phyloP scores from a whole-genome alignment of 2,113 vertebrate genomes.

The Calyptomena viridis region DNA sequence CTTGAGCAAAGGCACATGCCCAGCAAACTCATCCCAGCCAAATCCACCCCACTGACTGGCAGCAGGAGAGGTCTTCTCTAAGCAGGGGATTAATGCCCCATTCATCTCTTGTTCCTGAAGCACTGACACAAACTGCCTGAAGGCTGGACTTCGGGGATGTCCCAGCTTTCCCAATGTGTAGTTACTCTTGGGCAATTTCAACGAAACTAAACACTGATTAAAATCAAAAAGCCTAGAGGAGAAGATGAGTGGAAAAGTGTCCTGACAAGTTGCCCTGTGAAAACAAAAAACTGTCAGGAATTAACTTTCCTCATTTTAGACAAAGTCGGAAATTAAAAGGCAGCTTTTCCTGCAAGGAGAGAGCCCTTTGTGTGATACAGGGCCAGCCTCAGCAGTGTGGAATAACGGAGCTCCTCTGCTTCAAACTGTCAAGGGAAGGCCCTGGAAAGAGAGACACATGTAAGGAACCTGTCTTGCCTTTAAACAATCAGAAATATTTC shows the following conservation, averaged over 20 bases:
- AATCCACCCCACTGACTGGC: not conserved
- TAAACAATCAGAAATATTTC: not conserved
- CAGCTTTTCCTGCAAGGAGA: not conserved
- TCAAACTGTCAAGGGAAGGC: not conserved
- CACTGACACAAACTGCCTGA: not conserved
- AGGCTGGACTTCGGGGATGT: not conserved
- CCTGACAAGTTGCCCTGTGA: not conserved
- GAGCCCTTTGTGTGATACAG: not conserved
- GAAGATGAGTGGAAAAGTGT: not conserved
- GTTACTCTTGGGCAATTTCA: not conserved
- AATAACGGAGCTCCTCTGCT: not conserved
- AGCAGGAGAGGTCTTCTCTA: not conserved
- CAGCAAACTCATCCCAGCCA: not conserved
- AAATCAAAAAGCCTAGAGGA: not conserved
- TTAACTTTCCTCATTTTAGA: not conserved
- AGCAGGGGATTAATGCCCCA: accelerated
- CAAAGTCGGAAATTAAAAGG: not conserved
- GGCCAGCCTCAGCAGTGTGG: not conserved
- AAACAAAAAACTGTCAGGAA: not conserved
- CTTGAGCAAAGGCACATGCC: not conserved
- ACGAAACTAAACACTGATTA: not conserved
- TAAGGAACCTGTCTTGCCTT: not conserved
- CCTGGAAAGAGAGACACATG: accelerated
- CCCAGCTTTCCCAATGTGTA: not conserved
- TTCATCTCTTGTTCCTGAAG: not conserved